A percentile compares a stretch with the other conserved stretches of the same genome.
Evolutionary conservation across 23 tunicate species (phyloP).

Genomic region (Halocynthia roretzi): DNA sequence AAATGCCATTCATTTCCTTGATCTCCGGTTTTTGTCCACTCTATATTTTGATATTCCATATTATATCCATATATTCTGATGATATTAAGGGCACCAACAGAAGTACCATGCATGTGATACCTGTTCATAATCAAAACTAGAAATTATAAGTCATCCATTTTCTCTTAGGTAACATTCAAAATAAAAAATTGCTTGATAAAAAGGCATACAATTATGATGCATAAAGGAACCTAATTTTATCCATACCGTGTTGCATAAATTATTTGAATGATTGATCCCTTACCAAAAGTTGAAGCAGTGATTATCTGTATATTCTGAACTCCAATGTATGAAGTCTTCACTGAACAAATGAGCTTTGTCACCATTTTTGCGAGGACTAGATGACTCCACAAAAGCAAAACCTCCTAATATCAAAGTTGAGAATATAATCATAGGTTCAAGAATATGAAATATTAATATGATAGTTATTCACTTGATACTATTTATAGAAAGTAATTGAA

Average conservation of each 20-base stretch:
- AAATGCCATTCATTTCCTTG: constrained; percentile 47
- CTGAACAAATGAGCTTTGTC: constrained; percentile 65
- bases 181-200: too few relatives aligned
- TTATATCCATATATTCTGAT: constrained; percentile 33
- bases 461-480: too few relatives aligned
- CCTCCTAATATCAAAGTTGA: constrained; percentile 21
- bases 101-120: constrained; percentile 68
- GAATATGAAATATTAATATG: too few relatives aligned
- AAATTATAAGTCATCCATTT: not conserved
- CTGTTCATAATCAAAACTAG: constrained; percentile 5
- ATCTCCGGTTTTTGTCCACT: constrained; percentile 29
- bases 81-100: constrained; percentile 43
- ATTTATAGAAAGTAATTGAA: too few relatives aligned
- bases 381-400: constrained; percentile 59
- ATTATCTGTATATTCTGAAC: constrained; percentile 16
- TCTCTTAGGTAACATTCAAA: not conserved
- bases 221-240: too few relatives aligned
- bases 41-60: constrained; percentile 27
- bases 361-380: constrained; percentile 36
- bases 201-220: too few relatives aligned
- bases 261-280: not conserved
- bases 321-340: constrained; percentile 53
- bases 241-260: too few relatives aligned
- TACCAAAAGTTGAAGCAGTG: constrained; percentile 88
- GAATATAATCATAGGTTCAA: too few relatives aligned